These are phyloP conservation scores for Plebejus argus DNA, from an alignment of 2,888 invertebrate species.

Conservation along the genomic window DNA sequence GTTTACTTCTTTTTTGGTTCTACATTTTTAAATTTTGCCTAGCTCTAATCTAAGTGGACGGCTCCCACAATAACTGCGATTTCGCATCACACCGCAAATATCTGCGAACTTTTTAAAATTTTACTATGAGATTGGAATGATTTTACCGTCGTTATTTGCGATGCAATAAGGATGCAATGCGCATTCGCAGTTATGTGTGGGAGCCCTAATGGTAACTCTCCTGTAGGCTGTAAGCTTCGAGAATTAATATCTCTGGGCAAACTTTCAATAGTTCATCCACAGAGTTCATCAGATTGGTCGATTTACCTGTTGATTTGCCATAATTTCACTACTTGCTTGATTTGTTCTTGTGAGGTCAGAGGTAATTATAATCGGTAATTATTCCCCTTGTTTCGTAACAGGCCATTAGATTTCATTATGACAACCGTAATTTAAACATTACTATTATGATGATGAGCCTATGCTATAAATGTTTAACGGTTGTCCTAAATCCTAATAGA, in stretches of 20 bases:
- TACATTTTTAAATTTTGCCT: too few species aligned
- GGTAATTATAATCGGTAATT: not conserved
- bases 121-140: too few species aligned
- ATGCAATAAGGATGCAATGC: too few species aligned
- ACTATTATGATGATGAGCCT: not conserved
- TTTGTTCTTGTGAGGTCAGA: not conserved
- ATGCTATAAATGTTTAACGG: not conserved
- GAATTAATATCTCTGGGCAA: not conserved
- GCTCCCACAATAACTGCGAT: too few species aligned
- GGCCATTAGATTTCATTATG: not conserved
- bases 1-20: not conserved
- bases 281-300: not conserved
- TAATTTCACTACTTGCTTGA: not conserved
- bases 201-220: too few species aligned
- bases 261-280: not conserved
- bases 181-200: too few species aligned
- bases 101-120: too few species aligned
- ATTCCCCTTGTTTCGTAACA: not conserved
- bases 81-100: too few species aligned
- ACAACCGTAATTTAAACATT: not conserved
- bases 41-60: too few species aligned
- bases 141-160: too few species aligned
- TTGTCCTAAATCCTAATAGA: too few species aligned
- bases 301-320: not conserved
- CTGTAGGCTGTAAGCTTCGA: too few species aligned